Percentiles rank a stretch among this genome's conserved stretches.
Evolutionary conservation across 2,888 invertebrate genomes (phyloP).

Genomic region (Margaritifera margaritifera): DNA sequence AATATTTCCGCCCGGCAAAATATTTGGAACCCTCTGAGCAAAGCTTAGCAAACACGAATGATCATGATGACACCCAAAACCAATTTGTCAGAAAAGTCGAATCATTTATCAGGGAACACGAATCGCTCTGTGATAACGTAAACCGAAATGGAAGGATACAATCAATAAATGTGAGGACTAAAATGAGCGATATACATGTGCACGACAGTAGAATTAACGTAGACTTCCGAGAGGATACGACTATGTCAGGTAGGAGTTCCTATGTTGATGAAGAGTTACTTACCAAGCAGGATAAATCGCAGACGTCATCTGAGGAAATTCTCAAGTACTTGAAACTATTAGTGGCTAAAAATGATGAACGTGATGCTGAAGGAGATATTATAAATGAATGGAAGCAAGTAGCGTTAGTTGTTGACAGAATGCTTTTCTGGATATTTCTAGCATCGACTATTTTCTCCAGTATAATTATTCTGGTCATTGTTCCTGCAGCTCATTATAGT

Average conservation of each 20-base stretch:
- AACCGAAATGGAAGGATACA: too few species aligned
- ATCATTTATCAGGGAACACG: too few species aligned
- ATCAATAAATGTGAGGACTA: conserved; percentile 10
- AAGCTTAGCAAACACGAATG: too few species aligned
- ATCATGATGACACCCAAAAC: too few species aligned
- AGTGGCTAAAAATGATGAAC: conserved; percentile 62
- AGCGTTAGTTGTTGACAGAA: conserved; percentile 65
- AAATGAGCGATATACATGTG: conserved; percentile 4
- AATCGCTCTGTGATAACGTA: too few species aligned
- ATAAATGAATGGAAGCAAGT: conserved; percentile 70
- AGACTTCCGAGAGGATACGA: conserved; percentile 34
- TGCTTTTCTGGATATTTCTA: conserved; percentile 67
- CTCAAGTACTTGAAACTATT: conserved; percentile 60
- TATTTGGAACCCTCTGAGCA: too few species aligned
- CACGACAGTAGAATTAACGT: conserved; percentile 32
- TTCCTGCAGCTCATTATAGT: conserved; percentile 51
- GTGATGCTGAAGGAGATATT: conserved; percentile 59
- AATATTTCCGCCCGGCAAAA: too few species aligned
- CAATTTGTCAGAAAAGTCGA: too few species aligned
- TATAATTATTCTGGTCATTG: conserved; percentile 58
- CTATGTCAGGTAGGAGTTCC: conserved; percentile 40
- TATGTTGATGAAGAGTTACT: conserved; percentile 24
- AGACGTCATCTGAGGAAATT: conserved; percentile 58
- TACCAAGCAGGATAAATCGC: conserved; percentile 7
- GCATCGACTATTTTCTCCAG: conserved; percentile 58